Evolutionary conservation across 2,113 vertebrate genomes (phyloP).

Genomic region (Ophthalmolycus amberensis): DNA sequence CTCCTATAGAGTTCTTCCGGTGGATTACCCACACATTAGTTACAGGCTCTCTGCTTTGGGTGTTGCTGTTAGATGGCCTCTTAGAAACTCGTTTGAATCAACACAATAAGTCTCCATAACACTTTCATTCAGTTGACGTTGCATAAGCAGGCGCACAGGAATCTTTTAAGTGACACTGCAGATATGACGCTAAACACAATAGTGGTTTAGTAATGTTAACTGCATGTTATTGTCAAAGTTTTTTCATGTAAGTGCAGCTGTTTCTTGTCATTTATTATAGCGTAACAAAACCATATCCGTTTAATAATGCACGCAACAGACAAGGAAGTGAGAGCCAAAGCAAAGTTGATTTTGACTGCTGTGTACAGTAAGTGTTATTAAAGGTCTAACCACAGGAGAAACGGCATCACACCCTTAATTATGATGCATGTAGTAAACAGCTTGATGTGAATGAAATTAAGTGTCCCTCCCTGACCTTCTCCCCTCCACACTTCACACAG

Average conservation of each 20-base stretch:
- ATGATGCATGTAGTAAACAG: slow-evolving; percentile 31
- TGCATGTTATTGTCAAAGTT: slow-evolving; percentile 17
- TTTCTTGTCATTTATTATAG: slow-evolving; percentile 15
- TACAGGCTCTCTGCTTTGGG: slow-evolving; percentile 43
- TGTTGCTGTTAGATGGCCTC: slow-evolving; percentile 39
- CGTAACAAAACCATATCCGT: not conserved
- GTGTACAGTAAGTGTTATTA: slow-evolving; percentile 16
- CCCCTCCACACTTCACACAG: slow-evolving; percentile 48
- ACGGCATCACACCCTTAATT: slow-evolving; percentile 25
- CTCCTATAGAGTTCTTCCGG: slow-evolving; percentile 57
- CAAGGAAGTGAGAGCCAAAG: slow-evolving; percentile 1
- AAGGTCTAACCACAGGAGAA: slow-evolving; percentile 14
- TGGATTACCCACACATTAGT: slow-evolving; percentile 73
- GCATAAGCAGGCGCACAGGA: not conserved
- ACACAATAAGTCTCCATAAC: slow-evolving; percentile 13
- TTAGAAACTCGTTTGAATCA: slow-evolving; percentile 44
- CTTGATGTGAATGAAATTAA: slow-evolving; percentile 40
- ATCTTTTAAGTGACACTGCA: slow-evolving; percentile 17
- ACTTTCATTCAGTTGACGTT: slow-evolving; percentile 5
- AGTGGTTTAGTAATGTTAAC: not conserved
- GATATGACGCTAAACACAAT: not conserved
- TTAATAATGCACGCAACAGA: not conserved
- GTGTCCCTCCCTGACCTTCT: not conserved
- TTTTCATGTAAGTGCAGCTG: slow-evolving; percentile 12
- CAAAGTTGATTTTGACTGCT: not conserved